Conservation (phyloP, 2,113 vertebrate species). For the Morone chrysops region DNA sequence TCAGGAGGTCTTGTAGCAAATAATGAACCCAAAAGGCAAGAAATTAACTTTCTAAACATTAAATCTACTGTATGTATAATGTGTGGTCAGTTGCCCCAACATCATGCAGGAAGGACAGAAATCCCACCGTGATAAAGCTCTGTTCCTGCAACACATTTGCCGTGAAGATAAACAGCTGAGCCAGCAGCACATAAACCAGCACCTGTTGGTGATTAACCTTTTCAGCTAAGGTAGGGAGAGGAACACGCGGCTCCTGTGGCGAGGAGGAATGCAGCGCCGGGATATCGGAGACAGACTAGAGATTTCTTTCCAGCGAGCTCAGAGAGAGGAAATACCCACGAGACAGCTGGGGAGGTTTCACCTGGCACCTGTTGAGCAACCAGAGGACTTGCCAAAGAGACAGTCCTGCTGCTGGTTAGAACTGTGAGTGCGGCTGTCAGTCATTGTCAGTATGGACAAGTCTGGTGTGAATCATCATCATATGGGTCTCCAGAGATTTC, state of each 20-base stretch:
- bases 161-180: conserved; percentile 72
- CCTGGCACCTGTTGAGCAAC: conserved; percentile 81
- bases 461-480: conserved; percentile 48
- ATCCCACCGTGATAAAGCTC: conserved; percentile 51
- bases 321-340: conserved; percentile 55
- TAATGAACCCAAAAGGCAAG: neutral
- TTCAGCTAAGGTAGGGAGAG: conserved; percentile 65
- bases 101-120: conserved; percentile 10
- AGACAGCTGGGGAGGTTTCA: conserved; percentile 76
- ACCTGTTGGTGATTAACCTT: conserved; percentile 84
- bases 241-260: conserved; percentile 35
- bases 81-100: conserved; percentile 16
- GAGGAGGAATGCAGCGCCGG: conserved; percentile 48
- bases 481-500: conserved; percentile 9
- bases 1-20: neutral
- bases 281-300: conserved; percentile 57
- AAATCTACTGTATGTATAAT: neutral
- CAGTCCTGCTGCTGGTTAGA: conserved; percentile 35
- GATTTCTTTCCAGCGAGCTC: conserved; percentile 51
- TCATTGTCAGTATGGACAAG: neutral
- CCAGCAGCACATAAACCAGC: conserved; percentile 67
- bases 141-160: conserved; percentile 53
- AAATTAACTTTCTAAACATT: neutral
- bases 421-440: conserved; percentile 31
- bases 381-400: conserved; percentile 20